Evolutionary conservation across 2,113 vertebrate species (phyloP), one percentile per base, ranked within the genome.

Genomic region (Nymphicus hollandicus): DNA sequence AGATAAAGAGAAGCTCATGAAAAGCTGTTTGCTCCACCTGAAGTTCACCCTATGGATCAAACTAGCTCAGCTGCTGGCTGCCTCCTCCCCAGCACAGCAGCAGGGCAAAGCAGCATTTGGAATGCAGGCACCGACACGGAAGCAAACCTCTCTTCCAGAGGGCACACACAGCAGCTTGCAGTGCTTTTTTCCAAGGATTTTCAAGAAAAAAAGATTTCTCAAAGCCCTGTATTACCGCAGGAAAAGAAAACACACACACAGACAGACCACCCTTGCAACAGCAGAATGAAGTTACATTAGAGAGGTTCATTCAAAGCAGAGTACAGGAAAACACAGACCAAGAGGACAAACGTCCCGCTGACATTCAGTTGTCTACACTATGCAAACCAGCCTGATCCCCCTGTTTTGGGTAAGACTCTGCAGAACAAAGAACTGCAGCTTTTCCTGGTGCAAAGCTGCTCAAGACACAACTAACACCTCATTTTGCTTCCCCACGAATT

Each of bases 71-170:
- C 46, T 70, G 53, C 53, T 28, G 66, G 27, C 33, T 27, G 22
- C 46, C 11, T 28, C 28, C 41, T 17, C 50, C 14, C 55, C 56
- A 53, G 68, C 55, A 17, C 1, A 1, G 78, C 39, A 33, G 20
- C 14, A 52, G 68, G 50, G 37, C 29, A 37, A 7, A 63, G 37
- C 25, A 64, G 76, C 39, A 8, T 23, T 41, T 2, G 43, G 73
- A 61, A 50, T 0, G 0, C 11, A 17, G 47, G n/a, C 23, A 46
- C 0, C 1, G 16, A 46, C 3, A 7, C 8, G 13, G 46, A 28
- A 78, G 68, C 17, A 35, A 91, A 44, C 5, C 37, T 50, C 61
- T 86, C 29, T 10, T 56, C 49, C 83, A 89, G 49, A 19, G 28
- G 7, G 22, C 17, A 17, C 25, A 29, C 19, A 28, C 39, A 90